Evolutionary conservation across 2,113 vertebrate species (phyloP).

Genomic region (Protomyctophum bolini): DNA sequence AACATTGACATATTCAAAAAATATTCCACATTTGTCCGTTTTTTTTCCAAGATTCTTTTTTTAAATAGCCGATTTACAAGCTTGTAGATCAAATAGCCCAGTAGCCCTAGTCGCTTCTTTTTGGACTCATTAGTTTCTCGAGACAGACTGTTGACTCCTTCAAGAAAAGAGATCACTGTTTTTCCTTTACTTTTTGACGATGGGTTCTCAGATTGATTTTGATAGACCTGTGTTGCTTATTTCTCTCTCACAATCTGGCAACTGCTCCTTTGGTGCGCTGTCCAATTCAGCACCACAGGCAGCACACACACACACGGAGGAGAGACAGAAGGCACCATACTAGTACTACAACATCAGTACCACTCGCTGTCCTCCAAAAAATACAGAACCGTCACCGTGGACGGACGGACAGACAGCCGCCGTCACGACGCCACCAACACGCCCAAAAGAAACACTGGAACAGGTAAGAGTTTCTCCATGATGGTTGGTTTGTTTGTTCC

Average conservation of each 20-base stretch:
- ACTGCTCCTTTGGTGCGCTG: slow-evolving; percentile 71
- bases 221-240: too few species aligned
- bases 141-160: too few species aligned
- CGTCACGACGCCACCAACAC: neutral
- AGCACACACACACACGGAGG: slow-evolving; percentile 55
- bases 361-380: slow-evolving; percentile 1
- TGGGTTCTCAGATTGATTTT: too few species aligned
- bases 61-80: too few species aligned
- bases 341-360: slow-evolving; percentile 38
- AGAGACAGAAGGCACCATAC: slow-evolving; percentile 24
- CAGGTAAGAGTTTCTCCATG: slow-evolving; percentile 61
- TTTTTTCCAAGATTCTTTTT: too few species aligned
- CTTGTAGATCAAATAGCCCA: too few species aligned
- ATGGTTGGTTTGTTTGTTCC: neutral
- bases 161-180: too few species aligned
- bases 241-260: neutral
- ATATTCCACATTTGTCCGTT: too few species aligned
- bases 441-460: slow-evolving; percentile 9
- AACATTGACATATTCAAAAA: too few species aligned
- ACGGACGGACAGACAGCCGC: neutral
- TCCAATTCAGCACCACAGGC: slow-evolving; percentile 79
- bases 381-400: neutral
- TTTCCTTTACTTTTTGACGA: too few species aligned
- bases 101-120: too few species aligned
- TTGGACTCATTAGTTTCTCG: too few species aligned